A percentile compares a stretch with the other conserved stretches of the same genome.
phyloP scores from a whole-genome alignment of 2,113 vertebrate species.

The Peromyscus leucopus region DNA sequence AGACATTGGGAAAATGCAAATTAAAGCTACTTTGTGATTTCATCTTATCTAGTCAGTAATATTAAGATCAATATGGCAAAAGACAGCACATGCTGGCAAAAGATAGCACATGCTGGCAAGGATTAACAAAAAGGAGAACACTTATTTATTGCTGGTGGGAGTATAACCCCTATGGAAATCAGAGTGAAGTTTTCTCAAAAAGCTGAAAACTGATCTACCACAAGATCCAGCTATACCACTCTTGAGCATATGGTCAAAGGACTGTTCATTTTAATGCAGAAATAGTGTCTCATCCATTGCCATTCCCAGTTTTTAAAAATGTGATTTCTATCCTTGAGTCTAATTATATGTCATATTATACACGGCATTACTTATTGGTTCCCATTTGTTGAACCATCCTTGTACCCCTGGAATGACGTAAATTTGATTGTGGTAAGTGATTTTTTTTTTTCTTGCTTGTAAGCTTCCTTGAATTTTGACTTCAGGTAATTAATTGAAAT shows the following conservation, averaged over 20 bases:
- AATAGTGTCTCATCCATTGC: not conserved
- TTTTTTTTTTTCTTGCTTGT: not conserved
- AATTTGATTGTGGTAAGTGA: not conserved
- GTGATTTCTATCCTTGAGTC: not conserved
- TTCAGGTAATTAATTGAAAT: not conserved
- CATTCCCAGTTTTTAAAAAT: not conserved
- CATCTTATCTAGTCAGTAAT: not conserved
- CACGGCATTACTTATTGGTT: not conserved
- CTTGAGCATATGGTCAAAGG: slow-evolving; percentile 10
- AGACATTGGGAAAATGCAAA: not conserved
- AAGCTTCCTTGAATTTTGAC: not conserved
- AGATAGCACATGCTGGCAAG: not conserved
- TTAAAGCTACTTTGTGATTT: not conserved
- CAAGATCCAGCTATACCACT: not conserved
- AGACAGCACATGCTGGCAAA: not conserved
- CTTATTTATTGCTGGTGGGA: not conserved
- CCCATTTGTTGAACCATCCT: not conserved
- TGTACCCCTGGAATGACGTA: not conserved
- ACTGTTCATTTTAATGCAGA: not conserved
- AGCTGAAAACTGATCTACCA: not conserved
- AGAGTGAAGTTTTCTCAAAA: not conserved
- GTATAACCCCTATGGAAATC: not conserved
- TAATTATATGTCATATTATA: not conserved
- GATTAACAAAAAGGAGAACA: not conserved
- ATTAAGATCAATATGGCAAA: not conserved